Conservation (phyloP, 2,888 invertebrate species). For the Tridacna gigas region DNA sequence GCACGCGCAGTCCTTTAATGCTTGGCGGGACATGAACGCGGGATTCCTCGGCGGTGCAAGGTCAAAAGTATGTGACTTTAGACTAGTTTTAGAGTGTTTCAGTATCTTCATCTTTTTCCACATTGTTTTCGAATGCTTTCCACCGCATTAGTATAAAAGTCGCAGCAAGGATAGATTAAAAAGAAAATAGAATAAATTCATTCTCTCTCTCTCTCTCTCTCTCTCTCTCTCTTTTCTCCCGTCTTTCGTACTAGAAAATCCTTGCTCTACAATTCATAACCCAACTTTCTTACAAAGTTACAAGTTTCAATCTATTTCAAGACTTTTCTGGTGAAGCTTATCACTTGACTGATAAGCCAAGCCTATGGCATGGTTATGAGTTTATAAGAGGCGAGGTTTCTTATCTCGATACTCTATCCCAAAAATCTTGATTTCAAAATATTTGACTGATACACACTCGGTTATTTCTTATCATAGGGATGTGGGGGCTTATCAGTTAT, state of each 20-base stretch:
- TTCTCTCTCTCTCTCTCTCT: too few species aligned
- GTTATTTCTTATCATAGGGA: slow-evolving; percentile 1
- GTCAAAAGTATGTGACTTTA: slow-evolving; percentile 68
- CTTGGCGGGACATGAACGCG: slow-evolving; percentile 66
- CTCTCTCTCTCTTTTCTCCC: too few species aligned
- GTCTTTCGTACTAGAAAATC: too few species aligned
- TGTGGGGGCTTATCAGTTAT: slow-evolving; percentile 9
- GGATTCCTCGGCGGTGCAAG: slow-evolving; percentile 63
- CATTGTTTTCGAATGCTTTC: too few species aligned
- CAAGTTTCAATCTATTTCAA: slow-evolving; percentile 12
- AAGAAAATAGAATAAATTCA: too few species aligned
- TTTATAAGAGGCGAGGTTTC: slow-evolving; percentile 53
- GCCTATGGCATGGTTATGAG: slow-evolving; percentile 55
- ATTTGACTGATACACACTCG: slow-evolving; percentile 52
- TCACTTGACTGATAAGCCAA: slow-evolving; percentile 54
- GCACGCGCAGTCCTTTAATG: slow-evolving; percentile 60
- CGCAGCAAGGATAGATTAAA: too few species aligned
- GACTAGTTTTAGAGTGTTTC: too few species aligned
- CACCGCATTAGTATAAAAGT: too few species aligned
- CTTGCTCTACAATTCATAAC: too few species aligned
- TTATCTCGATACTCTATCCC: slow-evolving; percentile 55
- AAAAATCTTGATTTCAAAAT: slow-evolving; percentile 56
- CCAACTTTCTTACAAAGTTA: too few species aligned
- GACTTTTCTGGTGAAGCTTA: slow-evolving; percentile 44
- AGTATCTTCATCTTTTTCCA: too few species aligned